Base-by-base conservation (phyloP, 2,888 invertebrate species). In the Sinelater perroti region DNA sequence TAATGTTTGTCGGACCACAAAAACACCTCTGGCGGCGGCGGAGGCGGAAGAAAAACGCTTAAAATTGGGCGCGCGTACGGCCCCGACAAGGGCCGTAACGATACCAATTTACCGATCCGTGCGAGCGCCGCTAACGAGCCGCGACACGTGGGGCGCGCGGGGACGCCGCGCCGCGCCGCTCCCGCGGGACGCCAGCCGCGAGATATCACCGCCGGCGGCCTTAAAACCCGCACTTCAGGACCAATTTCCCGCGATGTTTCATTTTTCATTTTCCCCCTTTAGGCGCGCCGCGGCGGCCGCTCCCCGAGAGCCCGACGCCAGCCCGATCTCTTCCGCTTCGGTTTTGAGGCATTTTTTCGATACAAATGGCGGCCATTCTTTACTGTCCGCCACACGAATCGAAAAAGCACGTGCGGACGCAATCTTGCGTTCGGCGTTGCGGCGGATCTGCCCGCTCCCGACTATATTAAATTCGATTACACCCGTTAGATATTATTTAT, bases 121-220 rank as follows among this genome's bases (percentile, higher is more conserved):
- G 46, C 47, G 50, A 54, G 46, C 65, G 65, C 62, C 63, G 65
- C 67, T 70, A 71, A 71, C 69, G 69, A 71, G 68, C 64, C 63
- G 63, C 69, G 69, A 69, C 68, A 66, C 62, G 52, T 57, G 62
- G 61, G 62, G 60, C 65, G 66, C 64, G 67, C 60, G 62, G 62
- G 60, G 65, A 62, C 28, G 33, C 50, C 62, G 55, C 36, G 55
- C 54, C n/a, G n/a, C n/a, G n/a, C n/a, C 59, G 65, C 67, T 66
- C 64, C 64, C 64, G 59, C 62, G 53, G 63, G 62, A 59, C 63
- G 30, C 42, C 38, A 31, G 18, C 42, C 35, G 44, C 49, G 54
- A 52, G 58, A 53, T 54, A 40, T 50, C 50, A 31, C 45, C 40
- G 18, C 50, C 35, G 11, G 26, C 38, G 17, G 31, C 51, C 30